Percentiles rank a stretch among this genome's conserved stretches.
phyloP scores from a whole-genome alignment of 2,113 vertebrate genomes.

The Echinops telfairi region DNA sequence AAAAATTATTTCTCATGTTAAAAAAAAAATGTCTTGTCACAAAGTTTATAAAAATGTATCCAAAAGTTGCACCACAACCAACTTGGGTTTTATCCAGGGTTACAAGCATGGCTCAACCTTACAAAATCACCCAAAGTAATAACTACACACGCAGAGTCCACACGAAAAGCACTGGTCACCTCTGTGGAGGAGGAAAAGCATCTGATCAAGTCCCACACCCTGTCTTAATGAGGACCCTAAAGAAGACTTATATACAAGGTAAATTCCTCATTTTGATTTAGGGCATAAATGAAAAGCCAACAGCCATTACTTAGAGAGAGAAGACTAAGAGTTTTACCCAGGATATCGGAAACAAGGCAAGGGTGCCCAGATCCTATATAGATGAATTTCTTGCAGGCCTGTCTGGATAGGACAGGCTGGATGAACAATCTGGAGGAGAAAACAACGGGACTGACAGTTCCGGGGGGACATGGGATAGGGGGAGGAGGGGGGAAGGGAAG shows the following conservation, averaged over 20 bases:
- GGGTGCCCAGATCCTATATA: background rate
- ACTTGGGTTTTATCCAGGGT: background rate
- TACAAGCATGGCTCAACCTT: too few relatives aligned
- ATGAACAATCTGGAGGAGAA: too few relatives aligned
- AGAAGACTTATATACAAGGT: background rate
- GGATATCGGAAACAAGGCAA: background rate
- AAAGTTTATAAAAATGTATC: too few relatives aligned
- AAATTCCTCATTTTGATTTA: background rate
- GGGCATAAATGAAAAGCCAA: too few relatives aligned
- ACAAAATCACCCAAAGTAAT: background rate
- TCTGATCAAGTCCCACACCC: background rate
- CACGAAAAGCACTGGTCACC: background rate
- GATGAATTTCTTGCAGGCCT: too few relatives aligned
- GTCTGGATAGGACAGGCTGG: too few relatives aligned
- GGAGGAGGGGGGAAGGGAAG: too few relatives aligned
- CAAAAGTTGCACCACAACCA: background rate
- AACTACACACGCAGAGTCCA: background rate
- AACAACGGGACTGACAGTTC: too few relatives aligned
- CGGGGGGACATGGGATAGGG: too few relatives aligned
- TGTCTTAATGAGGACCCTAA: background rate
- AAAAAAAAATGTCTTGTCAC: constrained; percentile 10
- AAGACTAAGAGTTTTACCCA: background rate
- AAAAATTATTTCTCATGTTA: constrained; percentile 1
- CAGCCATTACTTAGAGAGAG: too few relatives aligned
- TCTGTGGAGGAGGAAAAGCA: background rate